Evolutionary conservation across 2,113 vertebrate genomes (phyloP), one percentile per base, ranked within the genome.

Genomic region (Eidolon helvum): DNA sequence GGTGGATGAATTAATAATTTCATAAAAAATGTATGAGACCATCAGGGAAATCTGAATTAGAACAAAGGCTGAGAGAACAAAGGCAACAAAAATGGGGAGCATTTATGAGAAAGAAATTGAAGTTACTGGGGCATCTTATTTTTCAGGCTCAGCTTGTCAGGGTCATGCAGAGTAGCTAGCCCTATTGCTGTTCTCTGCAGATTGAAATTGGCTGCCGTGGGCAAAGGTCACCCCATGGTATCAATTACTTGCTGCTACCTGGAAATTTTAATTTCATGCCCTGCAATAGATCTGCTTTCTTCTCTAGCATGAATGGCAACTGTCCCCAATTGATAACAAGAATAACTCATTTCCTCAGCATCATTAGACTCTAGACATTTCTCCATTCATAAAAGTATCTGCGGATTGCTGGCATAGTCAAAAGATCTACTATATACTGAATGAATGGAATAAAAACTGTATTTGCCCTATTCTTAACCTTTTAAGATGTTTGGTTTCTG

Each of bases 261-360:
- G 98, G 97, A 98, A 99, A 98, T 98, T 98, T 98, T 98, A 98
- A 99, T 99, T 99, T 98, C 98, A 98, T 98, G 98, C 98, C 91
- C 95, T 79, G 93, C 95, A 98, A 98, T 94, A 94, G 98, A 96
- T 97, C 95, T 85, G 79, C 98, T 98, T 98, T 98, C 95, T 98
- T 98, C 91, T 98, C 38, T 71, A 2, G 79, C 87, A 10, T 98
- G 97, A 98, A 92, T 98, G 98, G 96, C 97, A 98, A 97, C 97
- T 97, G 95, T 98, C 97, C 96, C 95, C 19, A 89, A 19, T 94
- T 97, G 86, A 96, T 98, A 98, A 97, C 93, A 82, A 96, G 96
- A 98, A 96, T 12, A 97, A 90, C 63, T 97, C 92, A 77, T 98
- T 98, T 98, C 94, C 26, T 57, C 87, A 16, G 72, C 75, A 72